phyloP scores from a whole-genome alignment of 2,113 vertebrate genomes.

The Odontesthes bonariensis region DNA sequence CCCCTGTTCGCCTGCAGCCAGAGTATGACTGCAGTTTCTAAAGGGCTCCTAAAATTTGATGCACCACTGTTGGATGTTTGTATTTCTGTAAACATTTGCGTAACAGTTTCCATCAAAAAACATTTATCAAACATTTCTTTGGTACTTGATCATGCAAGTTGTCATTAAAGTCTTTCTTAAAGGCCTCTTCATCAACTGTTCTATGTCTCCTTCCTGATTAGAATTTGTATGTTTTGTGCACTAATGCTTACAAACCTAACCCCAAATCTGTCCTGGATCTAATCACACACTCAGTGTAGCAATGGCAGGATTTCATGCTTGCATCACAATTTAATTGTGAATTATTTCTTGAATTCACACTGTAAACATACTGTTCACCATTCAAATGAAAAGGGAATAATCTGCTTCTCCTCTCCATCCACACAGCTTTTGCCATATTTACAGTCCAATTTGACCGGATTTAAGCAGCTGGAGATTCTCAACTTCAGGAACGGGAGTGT shows the following conservation, averaged over 20 bases:
- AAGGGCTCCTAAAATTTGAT: background rate
- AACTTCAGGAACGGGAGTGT: conserved; percentile 95
- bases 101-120: too few relatives aligned
- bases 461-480: conserved; percentile 94
- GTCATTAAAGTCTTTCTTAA: background rate
- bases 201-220: conserved; percentile 4
- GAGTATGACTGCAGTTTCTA: background rate
- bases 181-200: conserved; percentile 15
- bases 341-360: conserved; percentile 57
- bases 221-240: background rate
- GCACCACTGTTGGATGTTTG: background rate
- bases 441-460: conserved; percentile 91
- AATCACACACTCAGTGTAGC: conserved; percentile 37
- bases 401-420: conserved; percentile 18
- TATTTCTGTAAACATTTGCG: too few relatives aligned
- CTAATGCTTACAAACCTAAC: conserved; percentile 27
- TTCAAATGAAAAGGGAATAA: background rate
- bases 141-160: background rate
- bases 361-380: conserved; percentile 16
- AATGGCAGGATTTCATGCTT: conserved; percentile 64
- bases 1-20: background rate
- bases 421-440: conserved; percentile 93
- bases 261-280: conserved; percentile 49
- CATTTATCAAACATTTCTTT: background rate
- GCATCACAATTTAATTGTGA: conserved; percentile 65